Evolutionary conservation across 2,888 invertebrate genomes (phyloP), one percentile per base, ranked within the genome.

Genomic region (Poecilobothrus nobilitatus): DNA sequence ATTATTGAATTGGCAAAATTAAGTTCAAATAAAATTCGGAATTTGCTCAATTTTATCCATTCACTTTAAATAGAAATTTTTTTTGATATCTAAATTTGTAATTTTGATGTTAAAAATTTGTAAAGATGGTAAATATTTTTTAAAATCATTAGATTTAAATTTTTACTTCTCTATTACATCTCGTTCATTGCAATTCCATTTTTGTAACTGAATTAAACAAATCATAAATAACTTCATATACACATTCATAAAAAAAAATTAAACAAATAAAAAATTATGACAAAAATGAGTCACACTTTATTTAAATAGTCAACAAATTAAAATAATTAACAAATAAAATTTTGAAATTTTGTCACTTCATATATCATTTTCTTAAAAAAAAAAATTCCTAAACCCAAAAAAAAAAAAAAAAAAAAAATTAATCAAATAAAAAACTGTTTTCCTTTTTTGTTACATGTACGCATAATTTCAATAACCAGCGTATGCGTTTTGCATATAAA

Each of bases 281-380:
- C 63, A 63, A 63, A n/a, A 63, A 63, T 63, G 63, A 63, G 63
- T 63, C 63, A 63, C 63, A 63, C 63, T 63, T 63, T 27, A 63
- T 63, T 63, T 63, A 63, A 63, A 63, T 63, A 63, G 63, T 63
- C 63, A 63, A 22, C 63, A 15, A 63, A 63, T 63, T 63, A 63
- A 63, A 63, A 63, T 63, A 63, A 63, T 63, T 63, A 63, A 63
- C 63, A 63, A 63, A 63, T 63, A 63, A 63, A 63, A 63, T 27
- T 63, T 22, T 4, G 2, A 63, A 15, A 27, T 22, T 63, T 63
- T 63, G 63, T 63, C 63, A 63, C 63, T 27, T 63, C 63, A 63
- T 63, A 63, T 63, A 63, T 63, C 63, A 63, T 63, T 22, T 63
- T 2, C 7, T 27, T 15, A 63, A 63, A 27, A 63, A 27, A 27